Conservation (phyloP, 2,888 invertebrate species). For the Xestobium rufovillosum region DNA sequence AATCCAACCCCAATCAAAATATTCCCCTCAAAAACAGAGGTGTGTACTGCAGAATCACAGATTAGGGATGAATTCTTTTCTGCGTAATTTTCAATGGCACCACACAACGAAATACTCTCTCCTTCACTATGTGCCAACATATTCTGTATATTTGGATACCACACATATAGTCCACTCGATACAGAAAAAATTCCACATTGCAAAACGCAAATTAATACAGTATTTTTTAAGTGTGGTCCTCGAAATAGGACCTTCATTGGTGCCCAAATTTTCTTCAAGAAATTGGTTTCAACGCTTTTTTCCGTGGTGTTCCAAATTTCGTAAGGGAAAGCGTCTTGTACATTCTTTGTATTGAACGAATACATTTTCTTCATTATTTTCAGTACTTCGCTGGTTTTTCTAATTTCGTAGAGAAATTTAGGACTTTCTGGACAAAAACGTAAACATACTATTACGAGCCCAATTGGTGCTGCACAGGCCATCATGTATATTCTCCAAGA, state of each 20-base stretch:
- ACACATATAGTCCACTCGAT: constrained; percentile 28
- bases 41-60: constrained; percentile 12
- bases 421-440: constrained; percentile 28
- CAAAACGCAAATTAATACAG: constrained; percentile 23
- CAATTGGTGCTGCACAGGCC: constrained; percentile 21
- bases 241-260: constrained; percentile 24
- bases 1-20: constrained; percentile 23
- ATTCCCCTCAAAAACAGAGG: constrained; percentile 22
- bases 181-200: constrained; percentile 28
- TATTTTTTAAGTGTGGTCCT: constrained; percentile 25
- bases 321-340: constrained; percentile 23
- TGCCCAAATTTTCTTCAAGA: constrained; percentile 23
- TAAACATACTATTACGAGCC: constrained; percentile 22
- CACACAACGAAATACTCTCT: constrained; percentile 25
- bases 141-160: constrained; percentile 32
- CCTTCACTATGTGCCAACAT: constrained; percentile 20
- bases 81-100: constrained; percentile 21
- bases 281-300: constrained; percentile 15
- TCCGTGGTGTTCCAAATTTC: constrained; percentile 13
- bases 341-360: constrained; percentile 25
- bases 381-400: constrained; percentile 22
- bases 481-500: constrained; percentile 27
- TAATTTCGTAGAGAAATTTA: constrained; percentile 24
- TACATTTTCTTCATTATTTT: constrained; percentile 26
- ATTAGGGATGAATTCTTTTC: constrained; percentile 1